These are phyloP conservation scores for Microctonus brassicae DNA, from an alignment of 2,888 invertebrate genomes.

Conservation along the genomic window DNA sequence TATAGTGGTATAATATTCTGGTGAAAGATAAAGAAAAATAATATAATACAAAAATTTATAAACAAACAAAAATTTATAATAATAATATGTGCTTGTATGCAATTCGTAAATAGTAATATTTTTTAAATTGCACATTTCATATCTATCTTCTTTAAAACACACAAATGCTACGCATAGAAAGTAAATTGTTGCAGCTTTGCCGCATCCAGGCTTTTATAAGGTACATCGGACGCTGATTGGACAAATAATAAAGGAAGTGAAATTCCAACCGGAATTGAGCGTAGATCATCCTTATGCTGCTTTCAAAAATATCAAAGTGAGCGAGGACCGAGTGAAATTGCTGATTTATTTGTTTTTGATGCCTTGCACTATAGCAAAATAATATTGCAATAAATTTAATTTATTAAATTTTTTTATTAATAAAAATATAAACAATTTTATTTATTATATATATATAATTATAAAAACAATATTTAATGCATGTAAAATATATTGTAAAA, in stretches of 20 bases:
- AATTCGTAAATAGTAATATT: constrained; percentile 15
- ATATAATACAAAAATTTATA: background rate
- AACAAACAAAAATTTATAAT: background rate
- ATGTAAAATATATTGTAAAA: background rate
- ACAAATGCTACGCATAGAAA: constrained; percentile 45
- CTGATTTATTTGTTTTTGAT: constrained; percentile 30
- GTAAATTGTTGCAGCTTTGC: constrained; percentile 56
- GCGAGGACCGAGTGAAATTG: constrained; percentile 48
- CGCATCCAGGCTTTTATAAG: constrained; percentile 53
- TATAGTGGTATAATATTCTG: constrained; percentile 16
- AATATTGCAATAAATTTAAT: no score
- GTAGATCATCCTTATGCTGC: constrained; percentile 50
- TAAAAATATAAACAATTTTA: constrained; percentile 6
- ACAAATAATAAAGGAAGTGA: constrained; percentile 46
- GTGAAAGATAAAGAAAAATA: constrained; percentile 12
- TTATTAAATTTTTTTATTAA: no score
- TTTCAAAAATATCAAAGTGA: constrained; percentile 52
- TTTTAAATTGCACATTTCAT: constrained; percentile 31
- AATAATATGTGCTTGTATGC: constrained; percentile 17
- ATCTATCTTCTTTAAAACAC: constrained; percentile 26
- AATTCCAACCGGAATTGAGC: constrained; percentile 49
- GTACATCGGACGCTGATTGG: constrained; percentile 51
- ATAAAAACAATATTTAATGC: no score
- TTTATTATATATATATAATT: no score
- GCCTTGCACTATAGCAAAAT: constrained; percentile 10